Evolutionary conservation across 2,888 invertebrate species (phyloP).

Genomic region (Drosophila formosana): DNA sequence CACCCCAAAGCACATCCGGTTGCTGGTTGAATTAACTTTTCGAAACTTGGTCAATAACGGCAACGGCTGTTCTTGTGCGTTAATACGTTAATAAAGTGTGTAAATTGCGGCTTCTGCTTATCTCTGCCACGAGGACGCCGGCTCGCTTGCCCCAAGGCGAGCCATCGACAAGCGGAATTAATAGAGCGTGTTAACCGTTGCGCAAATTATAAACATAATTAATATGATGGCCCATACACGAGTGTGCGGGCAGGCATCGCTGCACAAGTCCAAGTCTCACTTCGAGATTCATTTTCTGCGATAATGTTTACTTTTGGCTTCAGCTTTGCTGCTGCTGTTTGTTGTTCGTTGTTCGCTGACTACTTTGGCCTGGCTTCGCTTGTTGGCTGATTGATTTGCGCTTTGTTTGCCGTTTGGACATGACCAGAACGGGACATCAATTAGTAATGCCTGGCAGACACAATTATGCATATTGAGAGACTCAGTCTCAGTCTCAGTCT

Average conservation of each 20-base stretch:
- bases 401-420: constrained; percentile 75
- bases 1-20: constrained; percentile 51
- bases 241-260: constrained; percentile 14
- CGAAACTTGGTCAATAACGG: constrained; percentile 58
- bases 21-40: constrained; percentile 52
- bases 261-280: constrained; percentile 38
- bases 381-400: constrained; percentile 79
- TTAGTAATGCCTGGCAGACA: constrained; percentile 76
- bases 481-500: neutral
- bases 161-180: constrained; percentile 66
- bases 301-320: constrained; percentile 77
- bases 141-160: constrained; percentile 48
- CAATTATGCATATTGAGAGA: constrained; percentile 76
- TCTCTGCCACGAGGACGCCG: constrained; percentile 54
- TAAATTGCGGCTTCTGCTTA: constrained; percentile 81
- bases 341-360: constrained; percentile 62
- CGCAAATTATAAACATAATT: constrained; percentile 82
- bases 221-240: constrained; percentile 71
- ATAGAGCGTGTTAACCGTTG: constrained; percentile 83
- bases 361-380: constrained; percentile 33
- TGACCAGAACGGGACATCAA: constrained; percentile 74
- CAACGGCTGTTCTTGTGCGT: constrained; percentile 67
- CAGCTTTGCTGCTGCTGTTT: constrained; percentile 47
- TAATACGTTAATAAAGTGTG: constrained; percentile 83
- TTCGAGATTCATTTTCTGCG: constrained; percentile 71